Evolutionary conservation across 53 echinoderm and acorn worm species (phyloP), one percentile per base, ranked within the genome.

Genomic region (Hippasteria phrygiana): DNA sequence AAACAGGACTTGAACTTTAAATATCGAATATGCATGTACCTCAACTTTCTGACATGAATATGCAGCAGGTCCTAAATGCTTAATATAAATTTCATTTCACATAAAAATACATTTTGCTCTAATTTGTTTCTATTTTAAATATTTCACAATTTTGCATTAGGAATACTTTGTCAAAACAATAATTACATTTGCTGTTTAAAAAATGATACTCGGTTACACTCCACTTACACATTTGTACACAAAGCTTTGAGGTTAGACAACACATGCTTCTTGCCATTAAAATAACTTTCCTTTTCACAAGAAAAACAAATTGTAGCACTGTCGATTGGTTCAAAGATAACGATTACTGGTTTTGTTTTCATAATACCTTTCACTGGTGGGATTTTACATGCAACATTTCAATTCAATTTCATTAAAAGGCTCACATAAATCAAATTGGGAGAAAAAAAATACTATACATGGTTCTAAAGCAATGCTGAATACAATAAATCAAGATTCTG

Each of bases 91-190:
- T 70, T 85, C 35, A 12, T 85, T 70, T 85, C 85, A 85, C 85
- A 85, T 85, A 85, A 85, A 85, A 85, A 85, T 85, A 85, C 85
- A 85, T 71, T 85, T 85, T 85, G 85, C 71, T 85, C 85, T 85
- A 85, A 71, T 82, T 50, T 73, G 7, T 75, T 69, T 20, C 9
- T n/a, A n/a, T n/a, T n/a, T 79, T 79, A 62, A 67, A 85, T 85
- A 85, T 50, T 85, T 71, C 70, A 85, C 85, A 71, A 47, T 46
- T 38, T 83, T 85, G 85, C 85, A 85, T 85, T 35, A 85, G 85
- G 85, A 85, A 85, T 85, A 85, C 85, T 85, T 71, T 67, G 69
- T 62, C 46, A 43, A 69, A 69, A 69, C 85, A 71, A 85, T 69
- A 50, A 85, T 85, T 85, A 85, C 69, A 85, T 33, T 83, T 85